Evolutionary conservation across 2,888 invertebrate genomes (phyloP), one percentile per base, ranked within the genome.

Genomic region (Drosophila mimetica): DNA sequence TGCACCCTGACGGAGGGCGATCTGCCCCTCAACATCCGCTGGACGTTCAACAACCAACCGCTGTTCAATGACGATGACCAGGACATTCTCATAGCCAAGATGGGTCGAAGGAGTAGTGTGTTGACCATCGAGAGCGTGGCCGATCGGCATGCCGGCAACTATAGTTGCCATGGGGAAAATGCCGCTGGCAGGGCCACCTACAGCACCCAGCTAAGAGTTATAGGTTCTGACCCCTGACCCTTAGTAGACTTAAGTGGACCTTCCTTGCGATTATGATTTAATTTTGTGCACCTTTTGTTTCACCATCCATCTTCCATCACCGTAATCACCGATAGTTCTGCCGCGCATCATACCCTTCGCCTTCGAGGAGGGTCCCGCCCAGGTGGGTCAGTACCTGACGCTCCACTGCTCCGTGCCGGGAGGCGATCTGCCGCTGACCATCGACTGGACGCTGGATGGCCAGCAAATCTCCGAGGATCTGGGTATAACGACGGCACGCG

Each of bases 311-410:
- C n/a, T n/a, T n/a, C 51, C 60, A 39, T 55, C 22, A 53, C 46
- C 53, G 25, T n/a, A 32, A 32, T 3, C 66, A 34, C 51, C 28
- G 51, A 51, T 95, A 96, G 96, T 96, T 92, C 91, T 94, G 89
- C 96, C 96, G 91, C 95, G 94, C 92, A 96, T 96, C 92, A 95
- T 94, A 92, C 96, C 96, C 88, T 96, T 96, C 92, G 94, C 94
- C 91, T 96, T 96, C 92, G 96, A 96, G 75, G 93, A 94, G 91
- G 94, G 94, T 78, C 95, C 96, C 86, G 94, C 96, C 84, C 95
- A 94, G 92, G 95, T 95, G 89, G 96, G 96, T 77, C 96, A 96
- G 91, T 95, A 90, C 77, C 76, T 91, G 28, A 91, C 94, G 69
- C 93, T 95, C 74, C 94, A 94, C 86, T 96, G 96, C 91, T 94